Conservation (phyloP, 2,113 vertebrate species). For the Spilogale gracilis region DNA sequence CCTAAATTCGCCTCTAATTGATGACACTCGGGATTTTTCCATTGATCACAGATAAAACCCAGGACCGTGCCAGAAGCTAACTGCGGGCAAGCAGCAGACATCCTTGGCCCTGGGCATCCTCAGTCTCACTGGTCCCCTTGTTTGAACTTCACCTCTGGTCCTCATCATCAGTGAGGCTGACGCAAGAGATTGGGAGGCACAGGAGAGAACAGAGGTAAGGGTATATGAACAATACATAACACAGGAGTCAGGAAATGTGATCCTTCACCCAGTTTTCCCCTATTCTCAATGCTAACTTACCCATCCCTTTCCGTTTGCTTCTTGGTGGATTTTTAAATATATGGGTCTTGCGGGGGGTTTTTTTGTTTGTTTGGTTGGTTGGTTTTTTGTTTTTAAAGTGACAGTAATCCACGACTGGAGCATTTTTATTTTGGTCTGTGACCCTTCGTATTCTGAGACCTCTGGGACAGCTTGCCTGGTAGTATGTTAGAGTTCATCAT, state of each 20-base stretch:
- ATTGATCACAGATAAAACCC: background rate
- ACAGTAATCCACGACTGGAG: background rate
- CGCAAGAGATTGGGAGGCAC: background rate
- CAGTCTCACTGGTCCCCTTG: background rate
- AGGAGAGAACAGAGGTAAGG: background rate
- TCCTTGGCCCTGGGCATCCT: background rate
- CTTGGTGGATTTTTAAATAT: background rate
- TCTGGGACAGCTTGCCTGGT: background rate
- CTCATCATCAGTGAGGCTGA: background rate
- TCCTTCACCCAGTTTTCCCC: background rate
- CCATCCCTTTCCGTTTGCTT: background rate
- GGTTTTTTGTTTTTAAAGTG: background rate
- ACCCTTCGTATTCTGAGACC: background rate
- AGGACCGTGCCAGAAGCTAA: background rate
- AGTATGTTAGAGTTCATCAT: background rate
- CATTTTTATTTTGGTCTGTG: slow-evolving; percentile 18
- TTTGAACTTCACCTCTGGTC: background rate
- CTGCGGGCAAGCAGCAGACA: background rate
- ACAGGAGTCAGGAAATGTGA: background rate
- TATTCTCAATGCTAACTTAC: background rate
- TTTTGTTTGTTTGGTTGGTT: too few relatives aligned
- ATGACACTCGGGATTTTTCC: background rate
- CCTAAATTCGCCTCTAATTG: background rate
- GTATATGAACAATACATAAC: background rate
- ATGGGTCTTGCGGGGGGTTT: background rate